Base-by-base conservation (phyloP, 92 coral and sea anemone species). In the Phymanthus crucifer region DNA sequence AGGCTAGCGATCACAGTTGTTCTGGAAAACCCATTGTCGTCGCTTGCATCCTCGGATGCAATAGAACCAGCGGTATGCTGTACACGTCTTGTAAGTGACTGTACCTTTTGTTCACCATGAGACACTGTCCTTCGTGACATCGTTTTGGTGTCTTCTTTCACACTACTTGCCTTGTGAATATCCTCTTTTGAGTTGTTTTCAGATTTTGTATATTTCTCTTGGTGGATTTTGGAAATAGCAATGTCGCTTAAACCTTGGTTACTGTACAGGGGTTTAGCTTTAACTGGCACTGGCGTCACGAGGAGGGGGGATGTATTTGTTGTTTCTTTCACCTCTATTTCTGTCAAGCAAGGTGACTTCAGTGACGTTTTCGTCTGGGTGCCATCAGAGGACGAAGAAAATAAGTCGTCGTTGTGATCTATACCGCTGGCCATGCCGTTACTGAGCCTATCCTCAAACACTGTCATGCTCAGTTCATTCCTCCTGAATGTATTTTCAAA, bases 1-100 rank as follows among this genome's bases (percentile, higher is more conserved):
- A 84, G 80, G 36, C 80, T 70, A 11, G 91, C 86, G 16, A 88
- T 71, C 27, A 84, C 91, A 66, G 83, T 79, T 66, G 86, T 88
- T 76, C 89, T 54, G n/a, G 27, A 54, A 54, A 21, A 29, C n/a
- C n/a, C 64, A 54, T 6, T 21, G 64, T 29, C 14, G 64, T 54
- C 27, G 8, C 6, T 54, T 11, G 24, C n/a, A 1, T 54, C 8
- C 64, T 54, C 64, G 11, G 27, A 54, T 21, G 57, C 4, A 4
- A 24, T 4, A 54, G 27, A 6, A 5, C 1, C 64, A 4, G 11
- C 4, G 64, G 64, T 54, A 2, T 24, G 6, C 4, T 54, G 27
- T 4, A 19, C 24, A 54, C 27, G 64, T 21, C 64, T 54, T 54
- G 14, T 54, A 1, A 21, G 68, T 13, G 32, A 24, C 4, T 61